A percentile compares a stretch with the other conserved stretches of the same genome.
These are phyloP conservation scores for Drosophila macrospina DNA, from an alignment of 2,888 invertebrate genomes.

Conservation along the genomic window DNA sequence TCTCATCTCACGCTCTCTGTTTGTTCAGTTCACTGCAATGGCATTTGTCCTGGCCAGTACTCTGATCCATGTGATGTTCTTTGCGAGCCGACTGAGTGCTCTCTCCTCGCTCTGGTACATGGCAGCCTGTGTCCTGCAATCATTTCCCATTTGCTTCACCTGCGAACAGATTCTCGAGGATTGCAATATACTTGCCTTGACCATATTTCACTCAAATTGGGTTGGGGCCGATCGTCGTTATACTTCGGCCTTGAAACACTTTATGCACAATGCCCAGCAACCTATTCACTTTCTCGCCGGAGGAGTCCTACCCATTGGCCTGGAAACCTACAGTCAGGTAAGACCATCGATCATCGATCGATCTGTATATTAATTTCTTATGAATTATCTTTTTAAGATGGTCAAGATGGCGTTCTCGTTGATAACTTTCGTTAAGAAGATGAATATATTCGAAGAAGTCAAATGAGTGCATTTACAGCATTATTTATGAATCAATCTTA, in stretches of 20 bases:
- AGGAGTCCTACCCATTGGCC: slow-evolving; percentile 36
- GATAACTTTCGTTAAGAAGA: slow-evolving; percentile 36
- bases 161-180: slow-evolving; percentile 41
- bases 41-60: slow-evolving; percentile 34
- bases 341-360: neutral
- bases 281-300: slow-evolving; percentile 39
- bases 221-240: slow-evolving; percentile 28
- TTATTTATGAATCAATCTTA: neutral
- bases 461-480: neutral
- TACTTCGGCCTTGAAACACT: slow-evolving; percentile 25
- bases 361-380: neutral
- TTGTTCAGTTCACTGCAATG: slow-evolving; percentile 33
- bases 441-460: slow-evolving; percentile 30
- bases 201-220: slow-evolving; percentile 49
- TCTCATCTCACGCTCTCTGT: slow-evolving; percentile 32
- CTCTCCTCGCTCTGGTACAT: slow-evolving; percentile 27
- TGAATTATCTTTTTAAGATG: slow-evolving; percentile 12
- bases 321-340: slow-evolving; percentile 36
- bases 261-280: slow-evolving; percentile 39
- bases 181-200: slow-evolving; percentile 17
- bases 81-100: slow-evolving; percentile 25
- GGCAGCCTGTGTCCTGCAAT: slow-evolving; percentile 24
- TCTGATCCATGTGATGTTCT: slow-evolving; percentile 36
- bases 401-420: slow-evolving; percentile 42
- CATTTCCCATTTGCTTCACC: slow-evolving; percentile 40